Base-by-base conservation (phyloP, 1,140 invertebrate species). In the Diploscapter pachys region DNA sequence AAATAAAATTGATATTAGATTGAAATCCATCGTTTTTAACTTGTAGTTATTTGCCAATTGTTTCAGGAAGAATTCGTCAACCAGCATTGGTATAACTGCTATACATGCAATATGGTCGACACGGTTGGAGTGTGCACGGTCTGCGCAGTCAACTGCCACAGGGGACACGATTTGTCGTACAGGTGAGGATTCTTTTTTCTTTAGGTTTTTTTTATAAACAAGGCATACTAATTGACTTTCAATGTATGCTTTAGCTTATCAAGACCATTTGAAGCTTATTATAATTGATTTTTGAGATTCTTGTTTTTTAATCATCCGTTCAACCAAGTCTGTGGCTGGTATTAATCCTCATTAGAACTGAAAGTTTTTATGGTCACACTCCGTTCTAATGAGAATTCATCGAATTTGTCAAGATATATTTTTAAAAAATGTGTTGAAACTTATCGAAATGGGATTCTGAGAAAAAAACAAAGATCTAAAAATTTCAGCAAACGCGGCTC, bases 91-190 rank as follows among this genome's bases (percentile, higher is more conserved):
- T 98, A 98, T 87, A 94, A 98, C 86, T 98, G 95, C 85, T 94
- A 98, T 85, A 96, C 94, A 0, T 98, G 96, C 86, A 93, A 93
- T 83, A 97, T 99, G 95, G 91, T 96, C 48, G 96, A 98, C 86
- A 92, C 95, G 9, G 94, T 96, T 13, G 96, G 96, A 0, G 94
- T 98, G 8, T 99, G 96, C 86, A 94, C 93, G 0, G 92, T 98
- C 1, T 99, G 96, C 88, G 96, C 95, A 3, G 89, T 93, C 72
- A 95, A 98, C 3, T 99, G 96, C 85, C 96, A 98, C 86, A 91
- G 92, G 77, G 93, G 93, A 9, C 95, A 98, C 86, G 96, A 98
- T 85, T 91, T 99, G 0, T 96, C 94, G 0, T 98, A 98, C 86
- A 93, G 95, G 31, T 72, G 50, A 6, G 13, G 11, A 66, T n/a